Percentiles rank a stretch among this genome's conserved stretches.
These are phyloP conservation scores for Colletes latitarsis DNA, from an alignment of 1,140 invertebrate genomes.

Conservation along the genomic window DNA sequence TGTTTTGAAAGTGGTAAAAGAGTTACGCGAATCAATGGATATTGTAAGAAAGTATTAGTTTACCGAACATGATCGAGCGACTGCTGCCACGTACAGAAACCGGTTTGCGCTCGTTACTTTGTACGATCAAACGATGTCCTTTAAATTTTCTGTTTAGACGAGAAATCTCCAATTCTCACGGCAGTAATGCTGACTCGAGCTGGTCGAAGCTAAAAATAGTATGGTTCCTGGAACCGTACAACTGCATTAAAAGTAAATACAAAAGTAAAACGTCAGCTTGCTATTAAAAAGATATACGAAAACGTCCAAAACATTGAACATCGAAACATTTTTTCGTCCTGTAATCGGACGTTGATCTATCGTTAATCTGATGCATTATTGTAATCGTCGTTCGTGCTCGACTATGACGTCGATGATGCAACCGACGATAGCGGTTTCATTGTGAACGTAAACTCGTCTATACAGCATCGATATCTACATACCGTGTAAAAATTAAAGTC, in stretches of 20 bases:
- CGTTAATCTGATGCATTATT: not conserved
- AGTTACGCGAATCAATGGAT: slow-evolving; percentile 13
- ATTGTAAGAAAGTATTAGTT: slow-evolving; percentile 1
- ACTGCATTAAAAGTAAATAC: too few relatives aligned
- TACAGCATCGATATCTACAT: not conserved
- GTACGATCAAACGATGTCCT: slow-evolving; percentile 14
- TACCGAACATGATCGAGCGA: slow-evolving; percentile 1
- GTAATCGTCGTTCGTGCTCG: too few relatives aligned
- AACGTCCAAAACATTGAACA: not conserved
- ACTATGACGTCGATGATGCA: slow-evolving; percentile 13
- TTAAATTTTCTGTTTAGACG: slow-evolving; percentile 25
- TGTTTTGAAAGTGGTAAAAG: slow-evolving; percentile 17
- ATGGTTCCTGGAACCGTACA: too few relatives aligned
- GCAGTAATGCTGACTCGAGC: not conserved
- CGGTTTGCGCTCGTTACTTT: slow-evolving; percentile 47
- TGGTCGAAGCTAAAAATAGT: not conserved
- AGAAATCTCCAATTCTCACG: slow-evolving; percentile 16
- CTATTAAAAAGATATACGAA: not conserved
- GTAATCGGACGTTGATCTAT: not conserved
- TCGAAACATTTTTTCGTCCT: not conserved
- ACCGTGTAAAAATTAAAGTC: not conserved
- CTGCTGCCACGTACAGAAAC: slow-evolving; percentile 52
- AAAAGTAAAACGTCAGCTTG: not conserved
- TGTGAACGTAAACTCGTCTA: too few relatives aligned
- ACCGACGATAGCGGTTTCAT: too few relatives aligned